These are phyloP conservation scores for Laticauda laticaudata DNA, from an alignment of 2,113 vertebrate species.

Conservation along the genomic window DNA sequence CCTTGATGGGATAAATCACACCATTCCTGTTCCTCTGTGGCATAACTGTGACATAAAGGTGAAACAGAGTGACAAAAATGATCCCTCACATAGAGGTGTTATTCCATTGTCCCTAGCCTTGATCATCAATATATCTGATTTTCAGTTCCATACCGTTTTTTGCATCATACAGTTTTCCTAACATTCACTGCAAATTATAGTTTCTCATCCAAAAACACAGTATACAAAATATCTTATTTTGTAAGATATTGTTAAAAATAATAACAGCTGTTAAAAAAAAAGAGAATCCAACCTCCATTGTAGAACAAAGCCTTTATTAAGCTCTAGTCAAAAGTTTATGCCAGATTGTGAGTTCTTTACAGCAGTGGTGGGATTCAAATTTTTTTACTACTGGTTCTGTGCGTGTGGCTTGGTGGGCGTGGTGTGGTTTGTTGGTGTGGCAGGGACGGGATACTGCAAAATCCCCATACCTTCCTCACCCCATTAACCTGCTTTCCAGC, in stretches of 20 bases:
- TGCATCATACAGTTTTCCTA: neutral
- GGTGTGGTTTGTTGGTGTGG: no score
- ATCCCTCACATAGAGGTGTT: neutral
- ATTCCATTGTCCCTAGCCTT: neutral
- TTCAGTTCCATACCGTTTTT: neutral
- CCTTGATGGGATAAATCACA: neutral
- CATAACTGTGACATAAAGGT: neutral
- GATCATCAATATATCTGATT: neutral
- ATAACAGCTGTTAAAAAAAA: neutral
- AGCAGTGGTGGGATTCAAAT: no score
- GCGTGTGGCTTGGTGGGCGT: no score
- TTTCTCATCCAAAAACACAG: neutral
- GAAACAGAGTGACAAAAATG: neutral
- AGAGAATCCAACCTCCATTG: neutral
- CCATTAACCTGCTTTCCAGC: no score
- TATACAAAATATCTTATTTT: neutral
- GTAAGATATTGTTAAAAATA: neutral
- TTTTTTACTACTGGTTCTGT: no score
- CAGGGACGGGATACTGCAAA: no score
- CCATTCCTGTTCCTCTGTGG: neutral
- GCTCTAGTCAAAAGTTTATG: neutral
- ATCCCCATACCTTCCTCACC: no score
- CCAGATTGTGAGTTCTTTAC: neutral
- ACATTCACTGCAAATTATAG: neutral
- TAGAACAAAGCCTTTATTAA: neutral